phyloP scores from a whole-genome alignment of 2,888 invertebrate species.

The Xanthorhoe designata region DNA sequence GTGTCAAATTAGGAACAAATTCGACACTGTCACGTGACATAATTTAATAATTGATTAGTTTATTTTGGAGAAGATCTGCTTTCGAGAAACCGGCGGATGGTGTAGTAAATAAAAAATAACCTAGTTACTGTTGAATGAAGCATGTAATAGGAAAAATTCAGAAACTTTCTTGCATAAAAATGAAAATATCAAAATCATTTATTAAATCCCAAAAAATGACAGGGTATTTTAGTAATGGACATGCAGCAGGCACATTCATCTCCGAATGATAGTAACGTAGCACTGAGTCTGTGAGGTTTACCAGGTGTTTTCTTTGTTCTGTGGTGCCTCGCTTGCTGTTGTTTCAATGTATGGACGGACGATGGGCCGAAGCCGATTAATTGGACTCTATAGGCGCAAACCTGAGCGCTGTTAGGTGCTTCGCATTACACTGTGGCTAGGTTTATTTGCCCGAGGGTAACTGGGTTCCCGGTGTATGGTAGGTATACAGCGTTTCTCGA shows the following conservation, averaged over 20 bases:
- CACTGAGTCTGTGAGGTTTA: constrained; percentile 29
- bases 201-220: background rate
- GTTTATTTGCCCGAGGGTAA: constrained; percentile 48
- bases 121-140: too few relatives aligned
- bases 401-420: constrained; percentile 57
- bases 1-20: too few relatives aligned
- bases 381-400: constrained; percentile 64
- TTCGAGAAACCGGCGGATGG: too few relatives aligned
- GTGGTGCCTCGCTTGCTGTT: constrained; percentile 51
- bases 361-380: constrained; percentile 64
- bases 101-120: too few relatives aligned
- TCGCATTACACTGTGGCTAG: constrained; percentile 56
- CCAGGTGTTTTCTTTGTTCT: constrained; percentile 41
- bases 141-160: background rate
- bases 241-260: background rate
- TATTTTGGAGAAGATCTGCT: too few relatives aligned
- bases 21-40: too few relatives aligned
- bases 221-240: background rate
- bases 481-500: background rate
- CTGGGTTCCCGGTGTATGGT: constrained; percentile 24
- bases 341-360: constrained; percentile 57
- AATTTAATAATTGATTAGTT: too few relatives aligned
- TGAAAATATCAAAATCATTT: background rate
- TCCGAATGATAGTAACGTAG: constrained; percentile 6
- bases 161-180: background rate